phyloP scores from a whole-genome alignment of 2,113 vertebrate genomes.

The Corythornis madagascariensis region DNA sequence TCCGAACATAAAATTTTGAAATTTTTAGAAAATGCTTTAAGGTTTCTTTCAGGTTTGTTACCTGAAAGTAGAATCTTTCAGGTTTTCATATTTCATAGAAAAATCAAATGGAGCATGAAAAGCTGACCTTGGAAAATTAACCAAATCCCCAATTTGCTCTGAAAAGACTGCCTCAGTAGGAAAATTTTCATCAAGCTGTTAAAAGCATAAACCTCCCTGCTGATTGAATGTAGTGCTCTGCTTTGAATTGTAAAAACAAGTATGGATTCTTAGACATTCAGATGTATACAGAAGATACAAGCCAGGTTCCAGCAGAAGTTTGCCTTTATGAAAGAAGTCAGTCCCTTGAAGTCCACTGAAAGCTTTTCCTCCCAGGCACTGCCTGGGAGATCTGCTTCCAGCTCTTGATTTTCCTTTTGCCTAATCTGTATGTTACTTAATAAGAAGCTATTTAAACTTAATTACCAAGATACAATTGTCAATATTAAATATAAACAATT shows the following conservation, averaged over 20 bases:
- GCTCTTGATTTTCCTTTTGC: neutral
- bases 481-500: slow-evolving; percentile 8
- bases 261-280: neutral
- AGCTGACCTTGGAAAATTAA: neutral
- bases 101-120: neutral
- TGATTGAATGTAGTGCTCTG: neutral
- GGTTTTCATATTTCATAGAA: neutral
- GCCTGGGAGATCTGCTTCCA: neutral
- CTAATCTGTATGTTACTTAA: neutral
- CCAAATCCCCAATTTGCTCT: neutral
- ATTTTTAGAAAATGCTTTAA: neutral
- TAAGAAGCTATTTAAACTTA: neutral
- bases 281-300: neutral
- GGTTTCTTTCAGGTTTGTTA: no score
- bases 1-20: neutral
- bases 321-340: neutral
- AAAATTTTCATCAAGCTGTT: slow-evolving; percentile 1
- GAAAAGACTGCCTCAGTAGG: neutral
- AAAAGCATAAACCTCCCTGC: neutral
- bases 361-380: neutral
- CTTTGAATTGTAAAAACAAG: neutral
- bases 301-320: slow-evolving; percentile 1
- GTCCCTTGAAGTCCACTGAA: neutral
- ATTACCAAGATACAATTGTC: neutral
- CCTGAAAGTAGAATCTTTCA: neutral